Evolutionary conservation across 2,113 vertebrate genomes (phyloP).

Genomic region (Scalopus aquaticus): DNA sequence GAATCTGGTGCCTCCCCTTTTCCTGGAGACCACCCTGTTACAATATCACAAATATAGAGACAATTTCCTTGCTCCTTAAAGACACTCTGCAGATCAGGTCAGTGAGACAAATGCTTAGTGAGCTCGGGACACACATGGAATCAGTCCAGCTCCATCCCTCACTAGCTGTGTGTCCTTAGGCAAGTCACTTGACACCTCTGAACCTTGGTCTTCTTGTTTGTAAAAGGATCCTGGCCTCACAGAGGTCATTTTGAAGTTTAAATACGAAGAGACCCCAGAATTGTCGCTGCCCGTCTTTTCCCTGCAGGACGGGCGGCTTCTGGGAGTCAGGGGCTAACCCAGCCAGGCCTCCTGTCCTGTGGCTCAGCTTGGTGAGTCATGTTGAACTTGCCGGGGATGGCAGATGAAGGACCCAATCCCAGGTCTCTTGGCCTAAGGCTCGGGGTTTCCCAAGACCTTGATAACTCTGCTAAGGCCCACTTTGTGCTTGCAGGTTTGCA

Average conservation of each 20-base stretch:
- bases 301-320: background rate
- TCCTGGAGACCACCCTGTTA: too few relatives aligned
- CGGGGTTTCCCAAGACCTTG: conserved; percentile 52
- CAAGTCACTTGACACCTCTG: background rate
- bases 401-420: background rate
- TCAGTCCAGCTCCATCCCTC: background rate
- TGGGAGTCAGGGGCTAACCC: too few relatives aligned
- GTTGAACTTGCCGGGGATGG: background rate
- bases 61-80: background rate
- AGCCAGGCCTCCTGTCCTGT: fast-evolving
- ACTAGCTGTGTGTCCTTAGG: background rate
- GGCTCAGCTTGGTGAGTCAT: background rate
- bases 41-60: background rate
- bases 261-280: background rate
- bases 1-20: too few relatives aligned
- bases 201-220: background rate
- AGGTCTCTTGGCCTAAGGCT: conserved; percentile 39
- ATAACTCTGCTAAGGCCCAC: conserved; percentile 66
- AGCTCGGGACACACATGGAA: too few relatives aligned
- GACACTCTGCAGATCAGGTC: background rate
- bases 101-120: background rate
- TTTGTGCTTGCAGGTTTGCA: conserved; percentile 29
- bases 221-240: too few relatives aligned
- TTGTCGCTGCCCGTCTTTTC: background rate
- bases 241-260: too few relatives aligned